Percentiles rank a stretch among this genome's conserved stretches.
Evolutionary conservation across 2,888 invertebrate genomes (phyloP).

Genomic region (Drosophila aldrichi): DNA sequence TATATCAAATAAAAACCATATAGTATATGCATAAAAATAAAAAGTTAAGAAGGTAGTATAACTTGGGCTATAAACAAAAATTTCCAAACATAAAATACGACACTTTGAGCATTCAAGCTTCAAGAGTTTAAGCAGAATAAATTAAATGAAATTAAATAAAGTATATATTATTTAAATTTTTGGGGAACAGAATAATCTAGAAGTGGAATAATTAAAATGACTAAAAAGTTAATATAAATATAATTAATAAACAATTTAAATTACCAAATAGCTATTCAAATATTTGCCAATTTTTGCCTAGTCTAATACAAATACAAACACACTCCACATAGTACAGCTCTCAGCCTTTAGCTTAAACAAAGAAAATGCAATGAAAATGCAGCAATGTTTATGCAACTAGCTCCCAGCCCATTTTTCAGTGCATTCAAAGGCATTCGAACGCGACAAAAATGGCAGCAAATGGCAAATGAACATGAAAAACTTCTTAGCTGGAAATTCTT

Average conservation of each 20-base stretch:
- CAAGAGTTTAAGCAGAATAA: neutral
- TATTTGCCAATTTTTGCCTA: neutral
- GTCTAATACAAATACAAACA: neutral
- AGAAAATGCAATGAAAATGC: neutral
- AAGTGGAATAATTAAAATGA: no score
- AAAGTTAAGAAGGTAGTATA: neutral
- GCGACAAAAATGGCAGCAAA: slow-evolving; percentile 41
- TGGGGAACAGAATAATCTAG: no score
- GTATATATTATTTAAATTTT: no score
- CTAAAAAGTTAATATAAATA: no score
- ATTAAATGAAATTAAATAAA: no score
- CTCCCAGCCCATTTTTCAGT: slow-evolving; percentile 12
- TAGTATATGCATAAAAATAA: neutral
- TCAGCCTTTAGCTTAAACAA: neutral
- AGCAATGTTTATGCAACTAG: slow-evolving; percentile 20
- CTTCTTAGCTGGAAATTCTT: slow-evolving; percentile 75
- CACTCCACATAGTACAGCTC: neutral
- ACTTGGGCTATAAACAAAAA: neutral
- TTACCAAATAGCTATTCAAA: neutral
- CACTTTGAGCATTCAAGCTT: neutral
- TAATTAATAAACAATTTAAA: no score
- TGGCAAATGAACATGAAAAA: slow-evolving; percentile 76
- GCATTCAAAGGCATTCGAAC: slow-evolving; percentile 9
- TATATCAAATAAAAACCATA: neutral
- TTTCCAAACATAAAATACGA: neutral